Evolutionary conservation across 2,113 vertebrate genomes (phyloP), one percentile per base, ranked within the genome.

Genomic region (Dendropsophus ebraccatus): DNA sequence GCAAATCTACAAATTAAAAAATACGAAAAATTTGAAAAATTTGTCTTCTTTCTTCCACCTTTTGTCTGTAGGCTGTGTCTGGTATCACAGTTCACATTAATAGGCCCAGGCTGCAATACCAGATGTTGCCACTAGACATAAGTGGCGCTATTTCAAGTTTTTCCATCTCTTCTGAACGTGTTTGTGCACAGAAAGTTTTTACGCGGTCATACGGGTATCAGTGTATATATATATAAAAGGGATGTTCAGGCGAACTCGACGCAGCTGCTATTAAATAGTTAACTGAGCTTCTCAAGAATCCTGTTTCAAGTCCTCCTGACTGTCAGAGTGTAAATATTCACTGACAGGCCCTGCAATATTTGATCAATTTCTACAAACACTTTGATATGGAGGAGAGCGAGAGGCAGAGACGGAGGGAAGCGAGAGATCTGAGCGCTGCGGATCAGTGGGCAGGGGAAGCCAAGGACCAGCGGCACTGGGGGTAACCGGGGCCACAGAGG

Each of bases 311-410:
- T 35, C 52, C n/a, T 60, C 69, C 50, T 82, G 47, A 56, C 82
- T 73, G 70, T 23, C 45, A 52, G 28, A 41, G 30, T 84, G 82
- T 75, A 73, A 84, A 84, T 56, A 76, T 56, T 25, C 82, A 12
- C 82, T 83, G 82, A 54, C 82, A 83, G 83, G 35, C 47, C 62
- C 47, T 21, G 47, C 62, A 70, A 54, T 86, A 76, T 86, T 86
- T 86, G 84, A 86, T 86, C 84, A 80, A 69, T 79, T 58, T 69
- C 60, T 79, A 80, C 76, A 54, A 69, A 72, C 62, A 45, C 60
- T 72, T 79, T 86, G 76, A 86, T 56, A 78, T 65, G 45, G 28
- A 69, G 74, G 25, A 35, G 47, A 74, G 37, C 58, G 56, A 25
- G 50, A 70, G 35, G 23, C 50, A 23, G 47, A 35, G 67, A 45